phyloP scores from a whole-genome alignment of 2,888 invertebrate genomes.

The Cheiracanthium punctorium region DNA sequence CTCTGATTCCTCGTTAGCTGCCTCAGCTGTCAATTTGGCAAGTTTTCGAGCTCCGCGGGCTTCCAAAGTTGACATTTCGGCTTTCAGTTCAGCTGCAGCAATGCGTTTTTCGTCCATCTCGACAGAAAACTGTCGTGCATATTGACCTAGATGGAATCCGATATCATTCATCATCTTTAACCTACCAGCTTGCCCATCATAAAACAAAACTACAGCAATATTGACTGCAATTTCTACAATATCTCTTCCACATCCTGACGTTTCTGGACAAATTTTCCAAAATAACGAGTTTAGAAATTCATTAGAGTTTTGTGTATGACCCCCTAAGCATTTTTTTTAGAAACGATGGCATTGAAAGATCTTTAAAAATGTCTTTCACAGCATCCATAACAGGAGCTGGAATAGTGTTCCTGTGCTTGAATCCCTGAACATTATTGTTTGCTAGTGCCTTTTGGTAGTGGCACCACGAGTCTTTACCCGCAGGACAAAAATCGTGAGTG shows the following conservation, averaged over 20 bases:
- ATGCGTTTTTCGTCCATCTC: not conserved
- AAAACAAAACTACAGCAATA: not conserved
- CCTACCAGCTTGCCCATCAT: not conserved
- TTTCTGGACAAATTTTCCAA: constrained; percentile 28
- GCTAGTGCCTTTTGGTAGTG: not conserved
- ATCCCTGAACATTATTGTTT: not conserved
- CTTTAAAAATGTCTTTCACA: not conserved
- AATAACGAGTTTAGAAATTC: constrained; percentile 11
- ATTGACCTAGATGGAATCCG: not conserved
- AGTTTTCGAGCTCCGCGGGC: not conserved
- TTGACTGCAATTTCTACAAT: not conserved
- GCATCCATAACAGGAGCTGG: not conserved
- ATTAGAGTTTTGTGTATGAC: constrained; percentile 19
- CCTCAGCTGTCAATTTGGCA: not conserved
- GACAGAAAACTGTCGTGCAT: not conserved
- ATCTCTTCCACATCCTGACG: not conserved
- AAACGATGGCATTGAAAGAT: not conserved
- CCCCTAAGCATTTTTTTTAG: not conserved
- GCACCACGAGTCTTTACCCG: constrained; percentile 2
- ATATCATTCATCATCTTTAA: not conserved
- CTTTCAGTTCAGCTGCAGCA: not conserved
- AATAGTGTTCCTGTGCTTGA: not conserved
- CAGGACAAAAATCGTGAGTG: not conserved
- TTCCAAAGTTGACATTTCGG: not conserved
- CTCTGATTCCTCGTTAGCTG: not conserved